Conservation (phyloP, 1,140 invertebrate species). For the Drosophila miranda region DNA sequence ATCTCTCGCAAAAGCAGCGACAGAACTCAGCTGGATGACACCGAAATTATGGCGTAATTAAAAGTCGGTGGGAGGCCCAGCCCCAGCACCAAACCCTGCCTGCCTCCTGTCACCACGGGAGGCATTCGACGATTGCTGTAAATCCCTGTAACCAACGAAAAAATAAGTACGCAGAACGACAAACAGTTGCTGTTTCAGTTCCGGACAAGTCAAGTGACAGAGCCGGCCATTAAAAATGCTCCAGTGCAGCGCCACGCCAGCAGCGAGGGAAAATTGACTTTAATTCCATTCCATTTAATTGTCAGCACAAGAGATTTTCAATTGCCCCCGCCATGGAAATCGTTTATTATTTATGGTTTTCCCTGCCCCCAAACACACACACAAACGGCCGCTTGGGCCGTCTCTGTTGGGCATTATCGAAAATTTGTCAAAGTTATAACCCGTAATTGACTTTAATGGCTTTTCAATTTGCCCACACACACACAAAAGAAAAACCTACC, state of each 20-base stretch:
- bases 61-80: conserved; percentile 40
- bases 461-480: conserved; percentile 44
- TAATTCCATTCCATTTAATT: conserved; percentile 55
- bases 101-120: conserved; percentile 25
- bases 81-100: no score
- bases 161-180: conserved; percentile 29
- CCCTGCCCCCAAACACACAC: conserved; percentile 6
- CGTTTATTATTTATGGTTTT: conserved; percentile 70
- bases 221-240: conserved; percentile 44
- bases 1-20: conserved; percentile 1
- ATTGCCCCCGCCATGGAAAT: conserved; percentile 48
- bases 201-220: conserved; percentile 61
- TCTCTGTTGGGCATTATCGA: conserved; percentile 48
- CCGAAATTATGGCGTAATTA: conserved; percentile 76
- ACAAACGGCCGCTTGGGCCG: not conserved
- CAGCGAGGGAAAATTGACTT: conserved; percentile 41
- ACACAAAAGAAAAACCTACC: conserved; percentile 9
- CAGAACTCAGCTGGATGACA: conserved; percentile 16
- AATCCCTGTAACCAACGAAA: conserved; percentile 63
- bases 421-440: conserved; percentile 57
- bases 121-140: conserved; percentile 55
- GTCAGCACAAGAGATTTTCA: conserved; percentile 61
- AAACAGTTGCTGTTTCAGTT: conserved; percentile 59
- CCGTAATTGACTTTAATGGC: conserved; percentile 68
- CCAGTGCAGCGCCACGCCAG: conserved; percentile 4